These are phyloP conservation scores for Rhopalosiphum maidis DNA, from an alignment of 1,140 invertebrate species.

Conservation along the genomic window DNA sequence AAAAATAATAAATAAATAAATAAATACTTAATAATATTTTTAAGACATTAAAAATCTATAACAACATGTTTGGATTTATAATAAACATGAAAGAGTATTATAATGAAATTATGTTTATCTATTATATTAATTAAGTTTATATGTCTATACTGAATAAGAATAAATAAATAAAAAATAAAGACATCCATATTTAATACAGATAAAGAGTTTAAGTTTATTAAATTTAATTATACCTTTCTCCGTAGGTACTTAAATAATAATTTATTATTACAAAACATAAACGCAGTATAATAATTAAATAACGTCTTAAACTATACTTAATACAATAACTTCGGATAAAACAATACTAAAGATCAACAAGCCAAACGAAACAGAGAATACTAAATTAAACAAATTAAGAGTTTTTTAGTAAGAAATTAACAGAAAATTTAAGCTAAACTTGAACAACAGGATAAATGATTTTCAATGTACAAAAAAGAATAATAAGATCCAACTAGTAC, in stretches of 20 bases:
- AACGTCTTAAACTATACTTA: not conserved
- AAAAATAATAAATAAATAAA: too few relatives aligned
- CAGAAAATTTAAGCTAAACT: not conserved
- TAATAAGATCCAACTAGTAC: not conserved
- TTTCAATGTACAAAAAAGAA: not conserved
- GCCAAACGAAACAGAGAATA: not conserved
- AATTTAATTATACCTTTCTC: not conserved
- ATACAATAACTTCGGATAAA: not conserved
- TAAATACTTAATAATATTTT: too few relatives aligned
- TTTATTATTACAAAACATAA: not conserved
- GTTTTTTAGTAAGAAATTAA: not conserved
- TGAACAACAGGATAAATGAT: not conserved
- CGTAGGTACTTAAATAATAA: not conserved
- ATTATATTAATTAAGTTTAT: not conserved
- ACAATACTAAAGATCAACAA: not conserved
- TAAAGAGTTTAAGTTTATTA: not conserved
- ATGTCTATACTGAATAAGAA: not conserved
- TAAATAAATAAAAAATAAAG: not conserved
- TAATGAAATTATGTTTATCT: not conserved
- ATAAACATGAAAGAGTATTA: not conserved
- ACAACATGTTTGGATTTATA: not conserved
- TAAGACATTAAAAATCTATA: not conserved
- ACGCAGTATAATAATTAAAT: not conserved
- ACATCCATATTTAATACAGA: not conserved
- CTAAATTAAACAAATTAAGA: conserved; percentile 10